Conservation (phyloP, 2,888 invertebrate species). For the Drosophila dives region DNA sequence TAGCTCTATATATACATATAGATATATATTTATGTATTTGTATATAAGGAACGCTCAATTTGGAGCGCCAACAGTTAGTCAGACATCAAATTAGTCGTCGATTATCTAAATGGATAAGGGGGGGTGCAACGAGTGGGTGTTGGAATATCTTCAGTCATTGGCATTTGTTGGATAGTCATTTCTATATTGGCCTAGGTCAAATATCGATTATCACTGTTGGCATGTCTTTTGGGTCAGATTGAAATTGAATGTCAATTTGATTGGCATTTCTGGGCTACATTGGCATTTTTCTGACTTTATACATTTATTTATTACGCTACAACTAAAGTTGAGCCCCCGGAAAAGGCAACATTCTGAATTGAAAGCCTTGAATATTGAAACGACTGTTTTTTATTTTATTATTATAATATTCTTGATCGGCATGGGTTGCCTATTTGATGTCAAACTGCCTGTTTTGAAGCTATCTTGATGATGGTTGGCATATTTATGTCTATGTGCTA, state of each 20-base stretch:
- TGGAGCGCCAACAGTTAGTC: constrained; percentile 57
- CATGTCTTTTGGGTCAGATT: constrained; percentile 66
- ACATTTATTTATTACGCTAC: constrained; percentile 14
- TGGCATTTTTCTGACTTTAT: constrained; percentile 27
- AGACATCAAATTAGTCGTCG: constrained; percentile 76
- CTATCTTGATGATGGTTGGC: not conserved
- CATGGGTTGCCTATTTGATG: not conserved
- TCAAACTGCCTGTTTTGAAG: not conserved
- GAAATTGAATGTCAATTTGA: constrained; percentile 78
- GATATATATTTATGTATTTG: no score
- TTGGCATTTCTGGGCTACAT: constrained; percentile 62
- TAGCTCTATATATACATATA: constrained; percentile 4
- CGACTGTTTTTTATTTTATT: not conserved
- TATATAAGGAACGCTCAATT: constrained; percentile 33
- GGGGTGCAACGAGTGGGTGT: not conserved
- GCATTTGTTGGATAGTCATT: constrained; percentile 48
- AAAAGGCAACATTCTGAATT: not conserved
- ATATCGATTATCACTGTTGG: constrained; percentile 71
- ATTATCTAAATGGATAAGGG: constrained; percentile 51
- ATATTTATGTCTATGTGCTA: not conserved
- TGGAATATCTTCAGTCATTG: constrained; percentile 4
- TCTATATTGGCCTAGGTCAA: constrained; percentile 79
- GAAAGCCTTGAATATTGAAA: not conserved
- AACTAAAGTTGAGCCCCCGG: not conserved
- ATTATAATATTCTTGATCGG: not conserved